These are phyloP conservation scores for Lutraria rhynchaena DNA, from an alignment of 1,140 invertebrate species.

Conservation along the genomic window DNA sequence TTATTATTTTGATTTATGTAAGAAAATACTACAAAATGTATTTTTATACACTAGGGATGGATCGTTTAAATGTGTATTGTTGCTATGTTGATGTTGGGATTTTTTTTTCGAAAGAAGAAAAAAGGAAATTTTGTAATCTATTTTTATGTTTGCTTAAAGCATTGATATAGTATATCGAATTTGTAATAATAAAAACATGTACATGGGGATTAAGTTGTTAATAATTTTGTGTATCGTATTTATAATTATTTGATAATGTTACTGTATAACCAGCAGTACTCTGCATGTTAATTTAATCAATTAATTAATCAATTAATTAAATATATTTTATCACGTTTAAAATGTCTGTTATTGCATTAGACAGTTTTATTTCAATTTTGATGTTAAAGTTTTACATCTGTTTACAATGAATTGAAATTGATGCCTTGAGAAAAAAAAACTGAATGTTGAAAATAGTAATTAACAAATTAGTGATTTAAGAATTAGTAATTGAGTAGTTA, in stretches of 20 bases:
- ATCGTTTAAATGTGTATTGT: background rate
- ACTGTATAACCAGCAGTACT: background rate
- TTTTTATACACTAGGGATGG: constrained; percentile 26
- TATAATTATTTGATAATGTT: constrained; percentile 20
- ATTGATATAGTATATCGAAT: constrained; percentile 12
- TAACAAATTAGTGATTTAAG: background rate
- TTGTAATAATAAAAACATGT: background rate
- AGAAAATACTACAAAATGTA: too few species aligned
- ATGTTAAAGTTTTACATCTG: background rate
- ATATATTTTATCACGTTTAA: background rate
- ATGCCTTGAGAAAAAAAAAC: background rate
- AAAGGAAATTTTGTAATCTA: background rate
- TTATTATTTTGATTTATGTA: too few species aligned
- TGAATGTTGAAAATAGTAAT: background rate
- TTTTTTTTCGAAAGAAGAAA: background rate
- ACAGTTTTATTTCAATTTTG: background rate
- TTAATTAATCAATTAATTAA: background rate
- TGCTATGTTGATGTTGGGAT: background rate
- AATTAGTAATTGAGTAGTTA: background rate
- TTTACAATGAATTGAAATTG: background rate
- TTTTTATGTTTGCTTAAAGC: background rate
- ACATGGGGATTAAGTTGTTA: constrained; percentile 27
- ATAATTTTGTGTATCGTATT: constrained; percentile 20
- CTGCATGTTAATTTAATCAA: background rate
- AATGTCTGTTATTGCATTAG: background rate